Evolutionary conservation across 2,113 vertebrate genomes (phyloP).

Genomic region (Aegithalos caudatus): DNA sequence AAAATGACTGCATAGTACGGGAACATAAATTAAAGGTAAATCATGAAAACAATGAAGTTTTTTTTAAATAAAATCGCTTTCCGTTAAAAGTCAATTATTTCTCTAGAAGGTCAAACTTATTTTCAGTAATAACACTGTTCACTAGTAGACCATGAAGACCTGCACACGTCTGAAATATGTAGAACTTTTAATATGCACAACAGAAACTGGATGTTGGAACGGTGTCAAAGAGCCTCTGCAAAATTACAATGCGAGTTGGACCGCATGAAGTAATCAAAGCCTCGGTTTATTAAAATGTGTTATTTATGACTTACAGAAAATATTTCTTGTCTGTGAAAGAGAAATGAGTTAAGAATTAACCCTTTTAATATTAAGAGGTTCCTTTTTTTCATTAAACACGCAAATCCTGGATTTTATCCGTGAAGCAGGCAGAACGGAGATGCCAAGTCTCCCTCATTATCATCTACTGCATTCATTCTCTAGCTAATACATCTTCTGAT

Average conservation of each 20-base stretch:
- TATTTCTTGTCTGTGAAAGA: slow-evolving; percentile 57
- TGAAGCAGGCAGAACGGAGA: background rate
- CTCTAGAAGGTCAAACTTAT: slow-evolving; percentile 46
- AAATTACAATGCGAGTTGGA: slow-evolving; percentile 59
- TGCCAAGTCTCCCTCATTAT: slow-evolving; percentile 40
- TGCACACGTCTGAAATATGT: slow-evolving; percentile 31
- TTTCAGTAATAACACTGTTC: slow-evolving; percentile 58
- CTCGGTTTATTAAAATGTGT: slow-evolving; percentile 64
- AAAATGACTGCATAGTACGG: background rate
- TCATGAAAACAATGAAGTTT: slow-evolving; percentile 55
- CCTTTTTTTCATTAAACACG: background rate
- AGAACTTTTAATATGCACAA: slow-evolving; percentile 55
- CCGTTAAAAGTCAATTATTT: slow-evolving; percentile 59
- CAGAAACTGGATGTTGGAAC: slow-evolving; percentile 54
- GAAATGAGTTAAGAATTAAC: slow-evolving; percentile 68
- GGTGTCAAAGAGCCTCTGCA: slow-evolving; percentile 60
- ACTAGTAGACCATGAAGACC: slow-evolving; percentile 73
- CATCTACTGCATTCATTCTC: background rate
- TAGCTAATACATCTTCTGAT: slow-evolving; percentile 19
- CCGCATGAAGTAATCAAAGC: slow-evolving; percentile 72
- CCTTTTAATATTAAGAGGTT: slow-evolving; percentile 49
- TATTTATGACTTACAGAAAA: slow-evolving; percentile 74
- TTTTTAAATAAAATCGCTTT: slow-evolving; percentile 28
- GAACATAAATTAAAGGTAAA: slow-evolving; percentile 64
- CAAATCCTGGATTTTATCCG: slow-evolving; percentile 25